Conservation (phyloP, 2,888 invertebrate genomes). For the Monopis laevigella region DNA sequence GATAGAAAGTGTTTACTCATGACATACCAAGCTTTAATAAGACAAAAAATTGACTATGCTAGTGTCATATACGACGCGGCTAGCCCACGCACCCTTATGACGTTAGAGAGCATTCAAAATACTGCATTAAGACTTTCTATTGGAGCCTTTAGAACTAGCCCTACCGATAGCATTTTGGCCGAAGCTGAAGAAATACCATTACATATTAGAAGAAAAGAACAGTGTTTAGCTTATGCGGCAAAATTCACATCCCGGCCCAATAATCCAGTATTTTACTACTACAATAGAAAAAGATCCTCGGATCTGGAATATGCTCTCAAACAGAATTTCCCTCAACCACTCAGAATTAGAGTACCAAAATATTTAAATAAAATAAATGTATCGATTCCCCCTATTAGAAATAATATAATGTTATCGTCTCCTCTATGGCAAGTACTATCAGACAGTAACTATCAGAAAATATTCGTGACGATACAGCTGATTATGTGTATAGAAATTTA, state of each 20-base stretch:
- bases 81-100: not conserved
- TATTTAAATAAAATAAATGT: not conserved
- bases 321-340: not conserved
- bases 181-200: not conserved
- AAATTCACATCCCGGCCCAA: not conserved
- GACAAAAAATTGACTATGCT: constrained; percentile 18
- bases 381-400: not conserved
- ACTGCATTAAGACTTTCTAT: constrained; percentile 2
- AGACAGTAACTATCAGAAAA: not conserved
- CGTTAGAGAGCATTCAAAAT: constrained; percentile 1
- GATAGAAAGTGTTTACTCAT: constrained; percentile 15
- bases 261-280: not conserved
- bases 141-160: constrained; percentile 1
- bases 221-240: not conserved
- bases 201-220: not conserved
- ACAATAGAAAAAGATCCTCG: constrained; percentile 2
- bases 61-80: constrained; percentile 16
- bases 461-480: too few relatives aligned
- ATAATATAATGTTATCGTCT: not conserved
- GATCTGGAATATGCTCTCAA: too few relatives aligned
- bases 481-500: too few relatives aligned
- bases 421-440: not conserved
- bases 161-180: not conserved
- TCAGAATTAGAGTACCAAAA: not conserved
- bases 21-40: constrained; percentile 15